Evolutionary conservation across 2,113 vertebrate genomes (phyloP), one percentile per base, ranked within the genome.

Genomic region (Ursus arctos): DNA sequence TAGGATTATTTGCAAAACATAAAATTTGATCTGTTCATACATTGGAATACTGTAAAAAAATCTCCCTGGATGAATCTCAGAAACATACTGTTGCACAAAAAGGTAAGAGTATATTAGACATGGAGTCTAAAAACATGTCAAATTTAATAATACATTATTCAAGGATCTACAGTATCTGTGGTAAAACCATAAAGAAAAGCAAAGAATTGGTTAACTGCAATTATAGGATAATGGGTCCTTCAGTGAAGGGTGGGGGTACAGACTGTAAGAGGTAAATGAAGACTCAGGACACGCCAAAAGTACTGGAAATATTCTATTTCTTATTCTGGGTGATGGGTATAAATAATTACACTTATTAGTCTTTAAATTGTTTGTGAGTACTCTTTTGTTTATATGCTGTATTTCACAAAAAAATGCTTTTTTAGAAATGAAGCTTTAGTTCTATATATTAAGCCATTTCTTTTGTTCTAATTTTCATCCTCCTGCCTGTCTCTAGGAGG

Each of bases 341-440:
- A 84, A 80, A 81, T 81, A 55, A 49, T 91, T 51, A 22, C 22
- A 81, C 14, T 86, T 72, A 86, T 72, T 89, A 88, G 79, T 93
- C 53, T 93, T 84, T 87, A 86, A 94, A 74, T 6, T 57, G 2
- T 71, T 21, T 55, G 7, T 91, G 36, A 24, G 40, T 63, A 72
- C 57, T 67, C 6, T 57, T 65, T 53, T 57, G 33, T 63, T 55
- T 74, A 9, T 49, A 31, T 67, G 43, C 7, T n/a, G 12, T 74
- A 65, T 82, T 94, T 74, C 22, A 84, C 28, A 96, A 72, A 79
- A 90, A 90, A 74, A 55, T 61, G 3, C 31, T 89, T 88, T 96
- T 85, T 71, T 47, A 71, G 57, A 72, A 94, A 59, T 55, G 24
- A 65, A 79, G 22, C 21, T 65, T 14, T 67, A 87, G 14, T 67